These are phyloP conservation scores for Athene cunicularia DNA, from an alignment of 2,113 vertebrate species.

Conservation along the genomic window DNA sequence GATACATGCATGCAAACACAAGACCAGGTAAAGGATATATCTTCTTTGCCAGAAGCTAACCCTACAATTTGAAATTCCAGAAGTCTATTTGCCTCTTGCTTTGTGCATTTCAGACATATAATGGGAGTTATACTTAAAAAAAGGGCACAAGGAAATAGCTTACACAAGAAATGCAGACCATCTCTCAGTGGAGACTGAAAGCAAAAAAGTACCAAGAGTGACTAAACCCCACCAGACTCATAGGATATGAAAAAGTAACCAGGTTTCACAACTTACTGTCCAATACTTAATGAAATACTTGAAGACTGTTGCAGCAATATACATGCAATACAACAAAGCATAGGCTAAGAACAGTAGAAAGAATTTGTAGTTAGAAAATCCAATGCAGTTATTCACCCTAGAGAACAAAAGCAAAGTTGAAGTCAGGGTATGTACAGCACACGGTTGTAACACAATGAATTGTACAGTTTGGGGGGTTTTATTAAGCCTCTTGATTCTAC, in stretches of 20 bases:
- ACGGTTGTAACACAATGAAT: neutral
- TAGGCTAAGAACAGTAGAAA: slow-evolving; percentile 96
- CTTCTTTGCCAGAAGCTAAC: neutral
- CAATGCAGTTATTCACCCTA: slow-evolving; percentile 99
- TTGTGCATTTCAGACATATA: neutral
- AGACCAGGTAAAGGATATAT: neutral
- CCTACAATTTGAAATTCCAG: neutral
- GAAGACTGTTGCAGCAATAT: slow-evolving; percentile 91
- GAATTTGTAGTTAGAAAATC: slow-evolving; percentile 99
- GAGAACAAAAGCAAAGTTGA: slow-evolving; percentile 63
- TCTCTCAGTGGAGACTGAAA: neutral
- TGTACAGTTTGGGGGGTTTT: accelerated
- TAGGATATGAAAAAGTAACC: neutral
- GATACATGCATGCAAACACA: neutral
- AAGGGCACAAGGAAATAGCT: neutral
- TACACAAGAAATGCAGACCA: neutral
- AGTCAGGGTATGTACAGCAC: slow-evolving; percentile 21
- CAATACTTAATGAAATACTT: slow-evolving; percentile 98
- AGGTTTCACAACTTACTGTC: slow-evolving; percentile 84
- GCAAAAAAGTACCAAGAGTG: neutral
- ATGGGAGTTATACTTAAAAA: neutral
- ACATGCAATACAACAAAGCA: slow-evolving; percentile 93
- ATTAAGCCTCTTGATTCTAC: too few species aligned
- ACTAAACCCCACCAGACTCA: neutral
- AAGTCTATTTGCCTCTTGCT: neutral